Evolutionary conservation across 2,888 invertebrate genomes (phyloP).

Genomic region (Cataglyphis rosenhaueri): DNA sequence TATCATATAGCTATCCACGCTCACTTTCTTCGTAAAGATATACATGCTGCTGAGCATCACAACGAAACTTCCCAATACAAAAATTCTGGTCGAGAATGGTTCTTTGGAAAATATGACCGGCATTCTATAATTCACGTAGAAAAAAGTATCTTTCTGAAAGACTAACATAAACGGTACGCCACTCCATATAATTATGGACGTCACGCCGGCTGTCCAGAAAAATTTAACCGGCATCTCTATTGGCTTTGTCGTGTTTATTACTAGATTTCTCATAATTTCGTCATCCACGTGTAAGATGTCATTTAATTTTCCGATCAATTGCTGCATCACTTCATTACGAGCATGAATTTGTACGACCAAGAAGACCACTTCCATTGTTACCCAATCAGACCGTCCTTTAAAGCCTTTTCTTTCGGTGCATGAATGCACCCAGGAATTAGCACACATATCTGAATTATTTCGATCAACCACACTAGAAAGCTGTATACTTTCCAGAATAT

Average conservation of each 20-base stretch:
- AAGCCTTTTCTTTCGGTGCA: conserved; percentile 57
- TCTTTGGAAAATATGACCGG: conserved; percentile 61
- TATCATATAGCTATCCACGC: conserved; percentile 70
- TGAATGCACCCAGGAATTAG: conserved; percentile 37
- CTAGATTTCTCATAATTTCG: conserved; percentile 29
- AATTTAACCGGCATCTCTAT: conserved; percentile 61
- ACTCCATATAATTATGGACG: conserved; percentile 58
- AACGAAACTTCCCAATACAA: conserved; percentile 59
- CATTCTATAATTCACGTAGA: conserved; percentile 65
- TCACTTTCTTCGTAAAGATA: conserved; percentile 61
- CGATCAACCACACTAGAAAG: conserved; percentile 56
- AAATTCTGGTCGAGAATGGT: conserved; percentile 63
- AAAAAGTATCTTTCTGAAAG: conserved; percentile 63
- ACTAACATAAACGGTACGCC: conserved; percentile 49
- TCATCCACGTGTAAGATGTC: conserved; percentile 48
- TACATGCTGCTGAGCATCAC: conserved; percentile 47
- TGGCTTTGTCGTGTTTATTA: conserved; percentile 49
- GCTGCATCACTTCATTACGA: conserved; percentile 50
- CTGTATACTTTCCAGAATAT: conserved; percentile 51
- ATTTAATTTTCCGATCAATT: conserved; percentile 66
- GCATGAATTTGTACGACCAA: conserved; percentile 62
- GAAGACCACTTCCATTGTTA: conserved; percentile 61
- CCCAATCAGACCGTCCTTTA: conserved; percentile 60
- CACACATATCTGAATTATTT: conserved; percentile 21
- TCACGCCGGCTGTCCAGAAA: conserved; percentile 59